Percentiles rank a stretch among this genome's conserved stretches.
phyloP scores from a whole-genome alignment of 2,797 vertebrate species.

The Hippopotamyrus pictus region DNA sequence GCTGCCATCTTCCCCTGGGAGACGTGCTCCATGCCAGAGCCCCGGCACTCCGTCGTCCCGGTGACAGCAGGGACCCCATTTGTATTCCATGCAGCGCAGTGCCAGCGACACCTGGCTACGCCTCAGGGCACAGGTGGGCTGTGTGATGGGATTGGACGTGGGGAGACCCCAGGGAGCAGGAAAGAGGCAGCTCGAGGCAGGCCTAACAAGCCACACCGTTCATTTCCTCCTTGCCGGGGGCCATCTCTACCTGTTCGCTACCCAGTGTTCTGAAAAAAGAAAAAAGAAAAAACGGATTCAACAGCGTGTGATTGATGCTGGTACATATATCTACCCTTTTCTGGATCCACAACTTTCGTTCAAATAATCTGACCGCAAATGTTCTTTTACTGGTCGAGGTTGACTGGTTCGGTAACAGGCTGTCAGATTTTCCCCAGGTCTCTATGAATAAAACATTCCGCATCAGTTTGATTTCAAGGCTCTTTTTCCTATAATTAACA shows the following conservation, averaged over 20 bases:
- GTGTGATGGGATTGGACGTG: not conserved
- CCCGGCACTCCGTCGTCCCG: not conserved
- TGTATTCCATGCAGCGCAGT: not conserved
- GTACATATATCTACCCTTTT: not conserved
- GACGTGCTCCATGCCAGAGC: not conserved
- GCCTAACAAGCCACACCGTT: not conserved
- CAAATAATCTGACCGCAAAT: not conserved
- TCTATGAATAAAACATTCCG: not conserved
- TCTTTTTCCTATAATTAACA: not conserved
- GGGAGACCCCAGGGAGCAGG: not conserved
- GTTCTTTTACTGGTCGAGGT: not conserved
- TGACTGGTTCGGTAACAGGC: not conserved
- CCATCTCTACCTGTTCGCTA: not conserved
- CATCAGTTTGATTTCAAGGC: not conserved
- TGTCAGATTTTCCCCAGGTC: not conserved
- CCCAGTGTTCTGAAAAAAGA: not conserved
- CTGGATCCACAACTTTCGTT: not conserved
- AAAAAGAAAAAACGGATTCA: not conserved
- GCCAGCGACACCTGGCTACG: constrained; percentile 8
- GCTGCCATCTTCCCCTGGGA: not conserved
- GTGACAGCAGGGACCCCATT: not conserved
- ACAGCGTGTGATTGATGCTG: not conserved
- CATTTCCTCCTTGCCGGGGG: not conserved
- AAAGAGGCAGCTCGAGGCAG: not conserved
- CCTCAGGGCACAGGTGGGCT: not conserved